phyloP scores from a whole-genome alignment of 2,113 vertebrate genomes.

The Psettodes erumei region DNA sequence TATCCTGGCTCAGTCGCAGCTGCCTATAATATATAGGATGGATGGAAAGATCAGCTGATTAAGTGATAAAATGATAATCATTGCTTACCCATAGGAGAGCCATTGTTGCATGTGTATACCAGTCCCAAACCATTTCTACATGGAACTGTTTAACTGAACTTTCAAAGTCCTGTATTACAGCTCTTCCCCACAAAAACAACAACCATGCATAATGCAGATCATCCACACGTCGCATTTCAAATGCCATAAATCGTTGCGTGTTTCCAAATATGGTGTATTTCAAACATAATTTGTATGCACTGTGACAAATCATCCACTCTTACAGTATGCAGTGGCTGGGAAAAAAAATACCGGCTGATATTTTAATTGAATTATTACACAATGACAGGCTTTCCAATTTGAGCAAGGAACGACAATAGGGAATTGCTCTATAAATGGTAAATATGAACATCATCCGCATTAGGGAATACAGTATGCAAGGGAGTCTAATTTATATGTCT shows the following conservation, averaged over 20 bases:
- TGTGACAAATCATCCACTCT: conserved; percentile 12
- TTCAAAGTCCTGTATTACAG: conserved; percentile 6
- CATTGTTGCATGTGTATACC: background rate
- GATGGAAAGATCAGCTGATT: no score
- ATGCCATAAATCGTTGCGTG: background rate
- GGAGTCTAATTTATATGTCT: conserved; percentile 46
- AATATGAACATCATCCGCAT: conserved; percentile 63
- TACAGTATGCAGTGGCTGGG: background rate
- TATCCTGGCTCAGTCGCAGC: no score
- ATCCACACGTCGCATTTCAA: conserved; percentile 6
- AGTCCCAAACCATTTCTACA: background rate
- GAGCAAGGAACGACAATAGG: conserved; percentile 19
- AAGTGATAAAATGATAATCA: no score
- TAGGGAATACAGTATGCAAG: conserved; percentile 44
- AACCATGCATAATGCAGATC: conserved; percentile 15
- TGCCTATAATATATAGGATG: no score
- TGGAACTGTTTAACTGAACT: background rate
- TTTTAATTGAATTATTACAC: conserved; percentile 52
- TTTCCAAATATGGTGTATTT: conserved; percentile 29
- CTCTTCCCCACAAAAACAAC: conserved; percentile 16
- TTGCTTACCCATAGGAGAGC: background rate
- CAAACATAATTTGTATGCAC: conserved; percentile 27
- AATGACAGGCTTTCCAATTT: conserved; percentile 47
- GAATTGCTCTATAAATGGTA: conserved; percentile 45
- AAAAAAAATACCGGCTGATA: conserved; percentile 35